phyloP scores from a whole-genome alignment of 2,888 invertebrate genomes.

The Gerris lacustris region DNA sequence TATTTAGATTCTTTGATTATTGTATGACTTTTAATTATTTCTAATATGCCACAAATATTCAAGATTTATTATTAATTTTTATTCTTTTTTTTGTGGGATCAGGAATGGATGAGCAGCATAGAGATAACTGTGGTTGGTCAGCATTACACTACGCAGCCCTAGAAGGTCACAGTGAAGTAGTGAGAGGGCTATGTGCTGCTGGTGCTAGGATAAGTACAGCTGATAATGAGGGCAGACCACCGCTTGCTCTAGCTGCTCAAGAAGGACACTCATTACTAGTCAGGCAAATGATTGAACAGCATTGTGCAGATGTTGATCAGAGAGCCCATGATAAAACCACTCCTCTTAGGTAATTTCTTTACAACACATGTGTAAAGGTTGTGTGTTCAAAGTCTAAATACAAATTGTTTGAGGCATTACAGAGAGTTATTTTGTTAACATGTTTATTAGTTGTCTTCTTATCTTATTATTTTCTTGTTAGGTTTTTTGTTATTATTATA shows the following conservation, averaged over 20 bases:
- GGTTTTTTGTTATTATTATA: too few relatives aligned
- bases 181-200: constrained; percentile 68
- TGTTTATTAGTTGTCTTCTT: too few relatives aligned
- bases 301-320: constrained; percentile 68
- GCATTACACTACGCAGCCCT: constrained; percentile 92
- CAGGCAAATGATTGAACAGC: constrained; percentile 56
- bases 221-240: constrained; percentile 82
- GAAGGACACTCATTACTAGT: constrained; percentile 65
- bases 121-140: constrained; percentile 94
- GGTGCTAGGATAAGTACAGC: constrained; percentile 79
- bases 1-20: too few relatives aligned
- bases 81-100: neutral
- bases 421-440: too few relatives aligned
- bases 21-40: neutral
- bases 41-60: neutral
- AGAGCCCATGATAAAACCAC: constrained; percentile 84
- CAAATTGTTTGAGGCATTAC: too few relatives aligned
- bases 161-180: constrained; percentile 77
- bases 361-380: neutral
- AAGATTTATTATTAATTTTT: neutral
- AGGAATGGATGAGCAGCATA: constrained; percentile 68
- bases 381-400: neutral
- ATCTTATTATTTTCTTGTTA: too few relatives aligned
- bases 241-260: constrained; percentile 77
- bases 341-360: constrained; percentile 50